These are phyloP conservation scores for Atractosteus spatula DNA, from an alignment of 2,113 vertebrate species.

Conservation along the genomic window DNA sequence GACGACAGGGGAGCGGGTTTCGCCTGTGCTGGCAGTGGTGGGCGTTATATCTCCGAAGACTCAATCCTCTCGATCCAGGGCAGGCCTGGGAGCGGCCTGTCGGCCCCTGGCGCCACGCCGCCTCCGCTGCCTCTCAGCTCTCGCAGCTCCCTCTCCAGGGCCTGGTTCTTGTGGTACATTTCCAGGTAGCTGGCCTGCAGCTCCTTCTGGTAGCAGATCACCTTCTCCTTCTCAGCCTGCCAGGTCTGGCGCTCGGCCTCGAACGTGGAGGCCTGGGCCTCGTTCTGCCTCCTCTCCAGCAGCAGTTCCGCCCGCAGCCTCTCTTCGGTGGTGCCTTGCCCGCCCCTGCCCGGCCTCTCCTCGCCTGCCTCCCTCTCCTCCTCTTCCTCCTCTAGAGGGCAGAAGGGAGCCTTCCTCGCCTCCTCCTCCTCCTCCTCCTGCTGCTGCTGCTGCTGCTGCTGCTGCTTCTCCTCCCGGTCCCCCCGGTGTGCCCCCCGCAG, in stretches of 20 bases:
- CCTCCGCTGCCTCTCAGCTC: slow-evolving; percentile 66
- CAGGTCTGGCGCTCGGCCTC: slow-evolving; percentile 88
- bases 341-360: slow-evolving; percentile 26
- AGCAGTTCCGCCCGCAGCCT: slow-evolving; percentile 86
- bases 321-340: slow-evolving; percentile 61
- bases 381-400: slow-evolving; percentile 44
- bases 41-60: slow-evolving; percentile 90
- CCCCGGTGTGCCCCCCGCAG: slow-evolving; percentile 53
- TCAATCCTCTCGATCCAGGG: slow-evolving; percentile 91
- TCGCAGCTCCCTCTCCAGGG: slow-evolving; percentile 77
- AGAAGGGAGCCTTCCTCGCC: too few relatives aligned
- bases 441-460: slow-evolving; percentile 45
- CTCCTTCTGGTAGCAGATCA: slow-evolving; percentile 76
- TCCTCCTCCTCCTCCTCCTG: slow-evolving; percentile 52
- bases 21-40: too few relatives aligned
- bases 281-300: slow-evolving; percentile 85
- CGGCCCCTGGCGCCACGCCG: slow-evolving; percentile 66
- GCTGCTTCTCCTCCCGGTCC: slow-evolving; percentile 40
- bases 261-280: slow-evolving; percentile 83
- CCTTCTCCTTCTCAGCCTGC: slow-evolving; percentile 89
- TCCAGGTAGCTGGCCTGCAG: slow-evolving; percentile 94
- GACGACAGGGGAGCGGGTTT: too few relatives aligned
- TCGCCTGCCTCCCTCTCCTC: slow-evolving; percentile 26
- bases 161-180: slow-evolving; percentile 89
- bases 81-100: slow-evolving; percentile 58